phyloP scores from a whole-genome alignment of 2,888 invertebrate genomes.

The Hedychridium roseum region DNA sequence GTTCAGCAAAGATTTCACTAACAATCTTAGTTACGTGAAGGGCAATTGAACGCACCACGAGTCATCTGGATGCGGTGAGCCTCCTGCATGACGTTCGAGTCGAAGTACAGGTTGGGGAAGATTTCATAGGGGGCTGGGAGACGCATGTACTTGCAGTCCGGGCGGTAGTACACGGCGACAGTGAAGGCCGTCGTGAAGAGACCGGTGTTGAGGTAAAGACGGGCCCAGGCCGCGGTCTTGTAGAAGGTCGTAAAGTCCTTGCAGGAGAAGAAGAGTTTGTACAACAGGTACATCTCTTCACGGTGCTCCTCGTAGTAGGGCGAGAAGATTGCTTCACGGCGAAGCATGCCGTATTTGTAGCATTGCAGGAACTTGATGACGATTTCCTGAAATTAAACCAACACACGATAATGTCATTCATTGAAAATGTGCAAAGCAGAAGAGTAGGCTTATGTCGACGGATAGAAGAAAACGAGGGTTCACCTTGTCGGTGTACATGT shows the following conservation, averaged over 20 bases:
- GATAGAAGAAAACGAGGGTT: neutral
- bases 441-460: neutral
- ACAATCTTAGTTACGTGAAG: slow-evolving; percentile 14
- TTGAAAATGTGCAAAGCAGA: neutral
- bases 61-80: slow-evolving; percentile 70
- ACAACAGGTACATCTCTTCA: slow-evolving; percentile 72
- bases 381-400: slow-evolving; percentile 40
- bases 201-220: slow-evolving; percentile 73
- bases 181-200: slow-evolving; percentile 74
- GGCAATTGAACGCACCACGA: slow-evolving; percentile 43
- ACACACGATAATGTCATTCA: neutral
- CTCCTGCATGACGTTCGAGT: slow-evolving; percentile 70
- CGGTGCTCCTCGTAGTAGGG: slow-evolving; percentile 71
- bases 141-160: slow-evolving; percentile 71
- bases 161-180: slow-evolving; percentile 72
- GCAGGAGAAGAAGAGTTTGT: slow-evolving; percentile 74
- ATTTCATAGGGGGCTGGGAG: slow-evolving; percentile 79
- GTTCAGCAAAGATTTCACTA: slow-evolving; percentile 11
- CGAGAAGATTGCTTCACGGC: slow-evolving; percentile 71
- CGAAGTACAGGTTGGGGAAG: slow-evolving; percentile 76
- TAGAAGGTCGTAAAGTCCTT: slow-evolving; percentile 78
- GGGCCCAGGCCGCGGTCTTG: slow-evolving; percentile 75
- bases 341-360: slow-evolving; percentile 65
- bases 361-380: slow-evolving; percentile 48
- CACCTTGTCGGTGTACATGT: slow-evolving; percentile 54